Percentiles rank a stretch among this genome's conserved stretches.
Conservation (phyloP, 2,888 invertebrate species). For the Synergus gifuensis region DNA sequence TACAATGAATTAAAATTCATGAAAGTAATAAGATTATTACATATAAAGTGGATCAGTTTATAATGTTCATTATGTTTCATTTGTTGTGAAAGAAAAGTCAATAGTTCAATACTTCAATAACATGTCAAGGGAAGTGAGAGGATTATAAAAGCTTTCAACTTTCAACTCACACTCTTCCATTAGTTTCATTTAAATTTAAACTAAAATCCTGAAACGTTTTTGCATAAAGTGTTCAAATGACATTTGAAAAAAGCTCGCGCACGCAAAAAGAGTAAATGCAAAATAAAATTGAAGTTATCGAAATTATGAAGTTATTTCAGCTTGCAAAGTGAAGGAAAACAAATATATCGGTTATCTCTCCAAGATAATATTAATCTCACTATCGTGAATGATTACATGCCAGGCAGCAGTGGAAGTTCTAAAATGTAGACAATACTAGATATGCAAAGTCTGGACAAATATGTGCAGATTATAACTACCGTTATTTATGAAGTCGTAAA, state of each 20-base stretch:
- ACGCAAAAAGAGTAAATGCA: background rate
- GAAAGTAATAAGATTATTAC: no score
- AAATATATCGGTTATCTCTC: background rate
- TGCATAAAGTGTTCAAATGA: background rate
- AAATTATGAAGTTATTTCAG: background rate
- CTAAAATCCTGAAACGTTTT: no score
- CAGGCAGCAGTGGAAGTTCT: background rate
- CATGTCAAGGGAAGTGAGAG: background rate
- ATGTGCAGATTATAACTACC: constrained; percentile 17
- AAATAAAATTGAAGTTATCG: background rate
- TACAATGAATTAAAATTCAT: background rate
- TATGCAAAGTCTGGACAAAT: constrained; percentile 37
- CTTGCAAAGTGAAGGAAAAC: background rate
- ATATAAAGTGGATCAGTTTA: background rate
- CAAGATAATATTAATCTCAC: background rate
- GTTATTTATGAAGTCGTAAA: constrained; percentile 16
- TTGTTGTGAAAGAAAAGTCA: background rate
- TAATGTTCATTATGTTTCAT: background rate
- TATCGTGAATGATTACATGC: constrained; percentile 12
- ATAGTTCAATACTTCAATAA: background rate
- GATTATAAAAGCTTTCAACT: background rate
- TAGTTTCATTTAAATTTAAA: background rate
- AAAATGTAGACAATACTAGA: constrained; percentile 20
- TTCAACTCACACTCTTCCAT: background rate
- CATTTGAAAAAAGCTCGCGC: background rate